Evolutionary conservation across 2,113 vertebrate species (phyloP).

Genomic region (Ammospiza caudacuta): DNA sequence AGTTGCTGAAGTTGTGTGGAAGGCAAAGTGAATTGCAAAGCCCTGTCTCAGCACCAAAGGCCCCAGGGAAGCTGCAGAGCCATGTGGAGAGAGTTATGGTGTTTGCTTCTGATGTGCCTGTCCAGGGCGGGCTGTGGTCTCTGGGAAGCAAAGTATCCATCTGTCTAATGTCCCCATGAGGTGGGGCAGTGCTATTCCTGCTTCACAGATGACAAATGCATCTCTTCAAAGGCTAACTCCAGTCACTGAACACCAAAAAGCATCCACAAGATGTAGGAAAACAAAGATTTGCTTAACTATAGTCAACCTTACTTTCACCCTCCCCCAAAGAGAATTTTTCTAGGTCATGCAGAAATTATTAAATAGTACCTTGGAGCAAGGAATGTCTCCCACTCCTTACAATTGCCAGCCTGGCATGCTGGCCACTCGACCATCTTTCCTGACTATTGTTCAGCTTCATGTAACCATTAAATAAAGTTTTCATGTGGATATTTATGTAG

Average conservation of each 20-base stretch:
- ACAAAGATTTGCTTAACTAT: background rate
- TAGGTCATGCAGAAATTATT: background rate
- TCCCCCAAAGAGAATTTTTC: background rate
- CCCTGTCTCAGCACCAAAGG: background rate
- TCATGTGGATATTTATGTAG: conserved; percentile 9
- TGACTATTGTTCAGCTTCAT: background rate
- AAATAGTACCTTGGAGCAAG: background rate
- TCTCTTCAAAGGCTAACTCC: background rate
- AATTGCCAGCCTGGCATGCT: background rate
- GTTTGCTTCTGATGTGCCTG: background rate
- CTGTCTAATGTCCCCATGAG: background rate
- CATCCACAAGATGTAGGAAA: background rate
- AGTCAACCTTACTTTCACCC: background rate
- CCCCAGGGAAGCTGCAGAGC: background rate
- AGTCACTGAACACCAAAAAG: background rate
- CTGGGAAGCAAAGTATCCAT: background rate
- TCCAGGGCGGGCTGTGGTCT: accelerated
- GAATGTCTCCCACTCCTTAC: background rate
- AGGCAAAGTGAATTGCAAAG: background rate
- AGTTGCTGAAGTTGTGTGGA: background rate
- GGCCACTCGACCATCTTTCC: background rate
- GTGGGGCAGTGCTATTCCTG: background rate
- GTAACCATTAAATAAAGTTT: background rate
- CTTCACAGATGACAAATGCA: background rate
- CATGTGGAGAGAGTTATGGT: background rate